These are phyloP conservation scores for Palythoa heliodiscus DNA, from an alignment of 92 coral and sea anemone species.

Conservation along the genomic window DNA sequence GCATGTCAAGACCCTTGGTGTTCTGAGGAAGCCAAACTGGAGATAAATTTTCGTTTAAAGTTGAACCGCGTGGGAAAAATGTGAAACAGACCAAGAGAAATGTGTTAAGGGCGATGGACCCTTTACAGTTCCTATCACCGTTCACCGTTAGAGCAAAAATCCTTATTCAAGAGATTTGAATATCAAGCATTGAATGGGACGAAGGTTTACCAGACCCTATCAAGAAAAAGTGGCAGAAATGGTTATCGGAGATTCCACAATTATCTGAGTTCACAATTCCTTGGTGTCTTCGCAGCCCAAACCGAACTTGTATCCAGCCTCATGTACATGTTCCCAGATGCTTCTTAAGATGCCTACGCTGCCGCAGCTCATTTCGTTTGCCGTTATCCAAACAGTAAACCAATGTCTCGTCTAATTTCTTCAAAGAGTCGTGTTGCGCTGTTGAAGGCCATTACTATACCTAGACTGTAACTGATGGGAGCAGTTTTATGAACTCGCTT, in stretches of 20 bases:
- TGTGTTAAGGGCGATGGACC: constrained; percentile 61
- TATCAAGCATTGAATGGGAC: constrained; percentile 43
- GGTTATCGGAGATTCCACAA: constrained; percentile 42
- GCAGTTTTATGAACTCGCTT: constrained; percentile 41
- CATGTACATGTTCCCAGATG: constrained; percentile 13
- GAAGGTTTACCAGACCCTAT: constrained; percentile 1
- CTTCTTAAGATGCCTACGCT: constrained; percentile 42
- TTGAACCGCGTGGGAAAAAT: constrained; percentile 3
- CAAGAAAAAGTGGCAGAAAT: constrained; percentile 9
- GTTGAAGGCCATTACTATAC: constrained; percentile 28
- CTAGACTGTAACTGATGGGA: constrained; percentile 47
- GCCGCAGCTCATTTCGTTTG: constrained; percentile 38
- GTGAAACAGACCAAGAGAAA: constrained; percentile 48
- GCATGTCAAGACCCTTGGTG: constrained; percentile 52
- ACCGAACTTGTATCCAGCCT: not conserved
- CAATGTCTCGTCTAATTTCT: constrained; percentile 27
- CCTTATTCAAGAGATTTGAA: constrained; percentile 51
- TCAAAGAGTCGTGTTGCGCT: constrained; percentile 35
- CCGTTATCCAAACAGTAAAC: constrained; percentile 5
- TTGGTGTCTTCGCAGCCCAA: constrained; percentile 11
- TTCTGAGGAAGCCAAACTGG: constrained; percentile 45
- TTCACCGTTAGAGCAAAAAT: constrained; percentile 56
- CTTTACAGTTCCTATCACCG: constrained; percentile 53
- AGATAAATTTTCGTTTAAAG: constrained; percentile 49
- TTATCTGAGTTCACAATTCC: constrained; percentile 12